Evolutionary conservation across 2,888 invertebrate genomes (phyloP).

Genomic region (Ecdyonurus torrentis): DNA sequence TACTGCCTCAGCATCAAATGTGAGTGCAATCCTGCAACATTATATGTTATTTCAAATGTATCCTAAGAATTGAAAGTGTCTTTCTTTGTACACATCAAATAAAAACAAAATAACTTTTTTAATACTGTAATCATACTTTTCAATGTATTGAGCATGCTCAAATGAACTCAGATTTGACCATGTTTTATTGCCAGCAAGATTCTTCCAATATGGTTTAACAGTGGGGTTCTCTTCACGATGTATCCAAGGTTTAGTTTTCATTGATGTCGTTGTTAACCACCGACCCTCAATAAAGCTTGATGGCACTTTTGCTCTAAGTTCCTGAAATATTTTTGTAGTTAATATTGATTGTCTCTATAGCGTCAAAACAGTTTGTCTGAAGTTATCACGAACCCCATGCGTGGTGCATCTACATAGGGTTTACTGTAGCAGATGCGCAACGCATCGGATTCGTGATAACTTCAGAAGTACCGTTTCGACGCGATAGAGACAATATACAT

Average conservation of each 20-base stretch:
- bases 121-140: not conserved
- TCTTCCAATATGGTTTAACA: not conserved
- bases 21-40: not conserved
- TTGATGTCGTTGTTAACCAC: not conserved
- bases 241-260: not conserved
- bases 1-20: not conserved
- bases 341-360: too few species aligned
- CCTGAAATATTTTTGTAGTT: too few species aligned
- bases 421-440: too few species aligned
- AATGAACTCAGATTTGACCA: not conserved
- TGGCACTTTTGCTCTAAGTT: not conserved
- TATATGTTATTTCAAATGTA: not conserved
- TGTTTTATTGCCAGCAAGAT: not conserved
- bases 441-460: too few species aligned
- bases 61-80: not conserved
- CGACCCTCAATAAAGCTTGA: not conserved
- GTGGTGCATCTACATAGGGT: too few species aligned
- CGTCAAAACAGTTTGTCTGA: too few species aligned
- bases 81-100: too few species aligned
- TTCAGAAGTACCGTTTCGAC: too few species aligned
- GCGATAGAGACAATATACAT: too few species aligned
- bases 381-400: too few species aligned
- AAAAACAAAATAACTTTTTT: not conserved
- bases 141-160: not conserved
- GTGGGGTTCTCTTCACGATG: not conserved